Evolutionary conservation across 1,140 invertebrate genomes (phyloP).

Genomic region (Phymorhynchus buccinoides): DNA sequence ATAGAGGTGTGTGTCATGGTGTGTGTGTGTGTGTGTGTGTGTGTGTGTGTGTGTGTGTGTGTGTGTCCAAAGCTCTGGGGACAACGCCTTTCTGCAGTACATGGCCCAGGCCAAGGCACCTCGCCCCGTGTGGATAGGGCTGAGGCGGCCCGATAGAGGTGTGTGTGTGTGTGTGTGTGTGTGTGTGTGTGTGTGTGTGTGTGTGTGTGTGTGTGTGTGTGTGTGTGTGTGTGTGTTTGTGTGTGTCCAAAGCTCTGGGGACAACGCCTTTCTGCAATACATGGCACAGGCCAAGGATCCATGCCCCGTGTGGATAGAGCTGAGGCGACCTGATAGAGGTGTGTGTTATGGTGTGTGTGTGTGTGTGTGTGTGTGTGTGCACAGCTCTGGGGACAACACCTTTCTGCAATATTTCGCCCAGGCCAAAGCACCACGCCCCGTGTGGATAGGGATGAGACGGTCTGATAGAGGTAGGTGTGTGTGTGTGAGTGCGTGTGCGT

Average conservation of each 20-base stretch:
- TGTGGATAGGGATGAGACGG: background rate
- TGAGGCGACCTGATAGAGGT: too few species aligned
- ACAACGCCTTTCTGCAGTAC: background rate
- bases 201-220: constrained; percentile 21
- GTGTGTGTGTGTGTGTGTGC: constrained; percentile 19
- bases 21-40: background rate
- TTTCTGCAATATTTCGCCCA: background rate
- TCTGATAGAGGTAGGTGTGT: background rate
- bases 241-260: background rate
- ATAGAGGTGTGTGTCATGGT: background rate
- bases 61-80: background rate
- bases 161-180: background rate
- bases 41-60: constrained; percentile 8
- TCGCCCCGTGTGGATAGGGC: background rate
- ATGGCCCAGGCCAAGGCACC: background rate
- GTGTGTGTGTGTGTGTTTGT: constrained; percentile 16
- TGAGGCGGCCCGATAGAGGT: too few species aligned
- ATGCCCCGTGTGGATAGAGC: background rate
- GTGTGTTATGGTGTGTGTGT: background rate
- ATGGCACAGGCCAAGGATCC: background rate
- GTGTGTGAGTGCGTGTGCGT: background rate
- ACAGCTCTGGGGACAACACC: background rate
- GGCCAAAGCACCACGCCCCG: background rate
- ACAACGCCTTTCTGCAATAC: background rate
- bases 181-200: constrained; percentile 23